phyloP scores from a whole-genome alignment of 2,888 invertebrate genomes.

The Cataglyphis livida region DNA sequence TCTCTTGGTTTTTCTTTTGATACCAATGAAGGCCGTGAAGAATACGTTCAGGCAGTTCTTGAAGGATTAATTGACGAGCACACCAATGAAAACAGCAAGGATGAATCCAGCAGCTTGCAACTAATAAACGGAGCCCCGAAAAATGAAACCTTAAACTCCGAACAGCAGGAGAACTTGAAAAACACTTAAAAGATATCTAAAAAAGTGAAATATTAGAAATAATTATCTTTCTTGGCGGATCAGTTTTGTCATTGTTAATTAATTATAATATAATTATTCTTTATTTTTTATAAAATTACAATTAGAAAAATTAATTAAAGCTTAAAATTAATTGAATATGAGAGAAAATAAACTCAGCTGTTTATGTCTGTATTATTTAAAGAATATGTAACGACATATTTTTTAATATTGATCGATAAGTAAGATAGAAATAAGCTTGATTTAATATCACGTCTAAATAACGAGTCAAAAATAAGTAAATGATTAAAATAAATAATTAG shows the following conservation, averaged over 20 bases:
- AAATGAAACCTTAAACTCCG: conserved; percentile 16
- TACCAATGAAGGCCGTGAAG: conserved; percentile 80
- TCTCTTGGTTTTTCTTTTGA: conserved; percentile 83
- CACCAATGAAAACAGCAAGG: conserved; percentile 18
- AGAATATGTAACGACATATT: neutral
- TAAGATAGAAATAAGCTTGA: neutral
- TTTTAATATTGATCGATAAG: neutral
- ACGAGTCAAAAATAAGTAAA: neutral
- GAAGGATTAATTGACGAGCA: conserved; percentile 78
- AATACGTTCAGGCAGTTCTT: conserved; percentile 82
- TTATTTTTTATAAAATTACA: conserved; percentile 6
- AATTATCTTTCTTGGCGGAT: neutral
- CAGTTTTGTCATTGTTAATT: neutral
- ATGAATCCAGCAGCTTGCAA: conserved; percentile 27
- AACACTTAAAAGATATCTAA: neutral
- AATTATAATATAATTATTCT: conserved; percentile 14
- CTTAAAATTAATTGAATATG: neutral
- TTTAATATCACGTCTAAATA: neutral
- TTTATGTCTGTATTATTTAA: neutral
- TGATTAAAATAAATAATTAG: neutral
- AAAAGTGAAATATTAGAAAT: neutral
- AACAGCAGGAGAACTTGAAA: conserved; percentile 7
- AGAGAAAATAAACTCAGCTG: neutral
- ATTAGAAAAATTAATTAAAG: neutral
- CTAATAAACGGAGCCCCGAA: neutral